Conservation (phyloP, 2,888 invertebrate genomes). For the Heliconius erato region DNA sequence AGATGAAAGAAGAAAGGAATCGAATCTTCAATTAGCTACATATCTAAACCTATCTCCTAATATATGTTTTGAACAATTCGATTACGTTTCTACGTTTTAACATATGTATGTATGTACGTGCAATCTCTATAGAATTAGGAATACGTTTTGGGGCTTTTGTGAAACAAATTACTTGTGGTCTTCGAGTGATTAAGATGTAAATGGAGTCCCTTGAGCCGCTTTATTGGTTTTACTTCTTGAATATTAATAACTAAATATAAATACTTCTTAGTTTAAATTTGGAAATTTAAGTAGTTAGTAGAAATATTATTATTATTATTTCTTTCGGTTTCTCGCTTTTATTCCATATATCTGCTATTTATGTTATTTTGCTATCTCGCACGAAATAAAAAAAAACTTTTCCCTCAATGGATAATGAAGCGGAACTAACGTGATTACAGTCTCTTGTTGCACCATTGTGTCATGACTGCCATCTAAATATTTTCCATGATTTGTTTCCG, state of each 20-base stretch:
- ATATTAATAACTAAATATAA: not conserved
- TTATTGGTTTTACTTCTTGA: slow-evolving; percentile 8
- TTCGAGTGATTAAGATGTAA: slow-evolving; percentile 3
- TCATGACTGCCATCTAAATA: no score
- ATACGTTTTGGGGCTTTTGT: not conserved
- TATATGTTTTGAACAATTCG: not conserved
- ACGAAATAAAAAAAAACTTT: no score
- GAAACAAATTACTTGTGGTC: slow-evolving; percentile 1
- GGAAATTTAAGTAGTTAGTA: not conserved
- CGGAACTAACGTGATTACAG: no score
- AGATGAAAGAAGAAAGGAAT: not conserved
- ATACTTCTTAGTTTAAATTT: not conserved
- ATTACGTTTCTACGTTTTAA: not conserved
- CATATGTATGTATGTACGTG: not conserved
- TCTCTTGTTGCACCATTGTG: no score
- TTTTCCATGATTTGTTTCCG: no score
- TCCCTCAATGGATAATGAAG: no score
- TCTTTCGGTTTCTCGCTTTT: not conserved
- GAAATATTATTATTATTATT: not conserved
- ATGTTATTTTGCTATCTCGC: no score
- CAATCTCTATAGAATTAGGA: not conserved
- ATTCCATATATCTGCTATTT: not conserved
- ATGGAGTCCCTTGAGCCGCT: not conserved
- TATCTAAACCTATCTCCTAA: not conserved
- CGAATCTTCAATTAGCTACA: not conserved